Conservation (phyloP, 2,113 vertebrate species). For the Nannospalax galili region DNA sequence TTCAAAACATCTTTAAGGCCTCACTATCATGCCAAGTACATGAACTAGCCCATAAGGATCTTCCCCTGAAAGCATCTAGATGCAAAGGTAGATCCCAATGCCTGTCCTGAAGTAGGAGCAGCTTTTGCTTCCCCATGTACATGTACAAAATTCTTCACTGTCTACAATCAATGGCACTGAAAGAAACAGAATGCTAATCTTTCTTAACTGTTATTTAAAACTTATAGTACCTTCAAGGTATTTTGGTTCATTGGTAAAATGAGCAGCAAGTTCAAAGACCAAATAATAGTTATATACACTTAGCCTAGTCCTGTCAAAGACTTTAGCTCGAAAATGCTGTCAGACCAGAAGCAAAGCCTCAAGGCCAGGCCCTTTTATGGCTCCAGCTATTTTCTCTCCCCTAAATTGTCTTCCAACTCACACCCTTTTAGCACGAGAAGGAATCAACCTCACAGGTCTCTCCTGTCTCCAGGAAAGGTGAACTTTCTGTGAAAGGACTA, state of each 20-base stretch:
- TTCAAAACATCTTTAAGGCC: conserved; percentile 8
- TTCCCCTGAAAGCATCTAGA: neutral
- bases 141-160: neutral
- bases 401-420: neutral
- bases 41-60: neutral
- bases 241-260: conserved; percentile 5
- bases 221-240: neutral
- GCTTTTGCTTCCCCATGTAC: neutral
- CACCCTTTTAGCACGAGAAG: neutral
- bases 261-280: neutral
- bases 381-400: neutral
- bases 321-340: neutral
- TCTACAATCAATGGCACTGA: neutral
- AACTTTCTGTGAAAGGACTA: neutral
- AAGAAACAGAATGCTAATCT: neutral
- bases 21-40: neutral
- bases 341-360: neutral
- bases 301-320: neutral
- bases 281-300: neutral
- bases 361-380: neutral
- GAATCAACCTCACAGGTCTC: neutral
- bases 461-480: neutral
- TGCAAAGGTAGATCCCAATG: neutral
- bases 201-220: neutral
- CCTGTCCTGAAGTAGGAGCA: neutral